A percentile compares a stretch with the other conserved stretches of the same genome.
Conservation (phyloP, 2,797 vertebrate genomes). For the Diplodus puntazzo region DNA sequence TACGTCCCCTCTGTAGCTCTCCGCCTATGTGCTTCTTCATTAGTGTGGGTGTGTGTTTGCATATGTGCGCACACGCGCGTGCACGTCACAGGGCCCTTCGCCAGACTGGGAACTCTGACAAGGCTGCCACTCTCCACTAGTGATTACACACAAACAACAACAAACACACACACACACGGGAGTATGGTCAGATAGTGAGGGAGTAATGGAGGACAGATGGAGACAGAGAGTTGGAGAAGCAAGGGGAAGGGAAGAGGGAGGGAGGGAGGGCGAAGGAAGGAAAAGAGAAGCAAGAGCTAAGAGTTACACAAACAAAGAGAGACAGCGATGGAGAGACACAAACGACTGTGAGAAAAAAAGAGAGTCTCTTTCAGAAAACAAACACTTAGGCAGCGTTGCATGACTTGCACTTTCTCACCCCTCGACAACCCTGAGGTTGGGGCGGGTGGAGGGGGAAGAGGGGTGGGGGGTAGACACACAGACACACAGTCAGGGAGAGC, state of each 20-base stretch:
- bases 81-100: slow-evolving; percentile 34
- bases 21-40: slow-evolving; percentile 43
- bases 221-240: slow-evolving; percentile 53
- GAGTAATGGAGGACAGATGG: slow-evolving; percentile 70
- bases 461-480: neutral
- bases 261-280: slow-evolving; percentile 23
- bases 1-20: slow-evolving; percentile 39
- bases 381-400: slow-evolving; percentile 73
- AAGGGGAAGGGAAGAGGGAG: slow-evolving; percentile 27
- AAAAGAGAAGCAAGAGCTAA: slow-evolving; percentile 29
- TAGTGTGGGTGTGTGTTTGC: slow-evolving; percentile 24
- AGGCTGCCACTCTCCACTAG: slow-evolving; percentile 55
- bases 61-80: slow-evolving; percentile 1
- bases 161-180: slow-evolving; percentile 34
- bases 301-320: slow-evolving; percentile 61
- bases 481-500: slow-evolving; percentile 19
- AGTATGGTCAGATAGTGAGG: slow-evolving; percentile 49
- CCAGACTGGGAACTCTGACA: slow-evolving; percentile 72
- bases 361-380: slow-evolving; percentile 64
- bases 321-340: slow-evolving; percentile 52
- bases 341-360: slow-evolving; percentile 59
- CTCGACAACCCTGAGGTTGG: slow-evolving; percentile 54
- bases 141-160: slow-evolving; percentile 60
- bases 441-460: neutral
- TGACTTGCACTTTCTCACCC: slow-evolving; percentile 84